These are phyloP conservation scores for Psix sp. DNA, from an alignment of 1,140 invertebrate genomes.

Conservation along the genomic window DNA sequence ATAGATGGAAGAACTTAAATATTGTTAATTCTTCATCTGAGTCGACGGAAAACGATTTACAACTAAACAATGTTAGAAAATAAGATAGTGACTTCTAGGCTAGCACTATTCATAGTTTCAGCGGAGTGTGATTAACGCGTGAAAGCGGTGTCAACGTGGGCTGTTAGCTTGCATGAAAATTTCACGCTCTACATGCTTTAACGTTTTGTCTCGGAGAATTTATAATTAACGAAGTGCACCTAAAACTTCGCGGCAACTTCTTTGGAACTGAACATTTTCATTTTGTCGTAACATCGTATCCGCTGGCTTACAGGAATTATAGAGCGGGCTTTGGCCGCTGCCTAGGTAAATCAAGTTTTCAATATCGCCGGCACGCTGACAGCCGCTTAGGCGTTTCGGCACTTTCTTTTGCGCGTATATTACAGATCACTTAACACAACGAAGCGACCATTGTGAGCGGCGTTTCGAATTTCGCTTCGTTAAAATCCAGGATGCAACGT, in stretches of 20 bases:
- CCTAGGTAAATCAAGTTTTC: slow-evolving; percentile 40
- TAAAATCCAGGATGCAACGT: not conserved
- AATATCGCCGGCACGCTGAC: slow-evolving; percentile 26
- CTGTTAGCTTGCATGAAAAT: slow-evolving; percentile 32
- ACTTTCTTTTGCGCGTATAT: slow-evolving; percentile 14
- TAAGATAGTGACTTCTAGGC: slow-evolving; percentile 25
- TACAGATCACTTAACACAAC: slow-evolving; percentile 16
- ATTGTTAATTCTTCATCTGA: no score
- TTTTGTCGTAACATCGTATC: slow-evolving; percentile 29
- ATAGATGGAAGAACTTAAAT: no score
- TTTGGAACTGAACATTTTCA: slow-evolving; percentile 18
- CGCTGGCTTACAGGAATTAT: slow-evolving; percentile 31
- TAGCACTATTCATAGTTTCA: slow-evolving; percentile 39
- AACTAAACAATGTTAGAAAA: no score
- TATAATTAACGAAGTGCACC: slow-evolving; percentile 38
- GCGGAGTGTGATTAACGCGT: slow-evolving; percentile 44
- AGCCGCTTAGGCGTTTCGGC: slow-evolving; percentile 21
- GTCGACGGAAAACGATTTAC: slow-evolving; percentile 1
- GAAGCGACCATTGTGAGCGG: slow-evolving; percentile 5
- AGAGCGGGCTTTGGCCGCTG: slow-evolving; percentile 27
- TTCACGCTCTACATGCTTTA: slow-evolving; percentile 10
- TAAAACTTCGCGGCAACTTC: slow-evolving; percentile 25
- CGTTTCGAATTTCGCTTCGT: not conserved
- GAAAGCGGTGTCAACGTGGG: slow-evolving; percentile 33
- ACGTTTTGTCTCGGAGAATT: slow-evolving; percentile 32